Evolutionary conservation across 2,888 invertebrate genomes (phyloP).

Genomic region (Nomada ferruginata): DNA sequence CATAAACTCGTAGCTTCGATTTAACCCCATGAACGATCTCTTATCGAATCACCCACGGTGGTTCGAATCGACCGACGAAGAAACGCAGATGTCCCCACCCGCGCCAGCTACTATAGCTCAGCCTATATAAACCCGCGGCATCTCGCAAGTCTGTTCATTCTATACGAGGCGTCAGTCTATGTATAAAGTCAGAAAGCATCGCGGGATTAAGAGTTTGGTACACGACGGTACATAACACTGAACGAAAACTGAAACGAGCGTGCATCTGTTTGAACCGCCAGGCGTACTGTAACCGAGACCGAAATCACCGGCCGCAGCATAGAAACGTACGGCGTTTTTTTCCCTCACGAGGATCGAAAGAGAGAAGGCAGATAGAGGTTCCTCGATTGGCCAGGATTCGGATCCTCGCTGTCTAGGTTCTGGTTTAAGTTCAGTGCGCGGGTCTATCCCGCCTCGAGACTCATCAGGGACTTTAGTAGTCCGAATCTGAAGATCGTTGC

Average conservation of each 20-base stretch:
- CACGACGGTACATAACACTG: slow-evolving; percentile 2
- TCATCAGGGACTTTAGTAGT: background rate
- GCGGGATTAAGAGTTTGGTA: slow-evolving; percentile 28
- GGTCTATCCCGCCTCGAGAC: slow-evolving; percentile 24
- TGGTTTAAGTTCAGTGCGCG: slow-evolving; percentile 21
- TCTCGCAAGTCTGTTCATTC: slow-evolving; percentile 81
- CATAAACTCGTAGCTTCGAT: background rate
- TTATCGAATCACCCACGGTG: background rate
- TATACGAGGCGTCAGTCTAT: slow-evolving; percentile 80
- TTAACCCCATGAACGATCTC: slow-evolving; percentile 18
- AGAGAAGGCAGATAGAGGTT: background rate
- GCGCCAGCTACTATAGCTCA: slow-evolving; percentile 73
- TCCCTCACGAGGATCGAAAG: background rate
- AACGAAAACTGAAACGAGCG: background rate
- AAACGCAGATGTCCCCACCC: slow-evolving; percentile 41
- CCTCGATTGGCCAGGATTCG: background rate
- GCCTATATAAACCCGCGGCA: slow-evolving; percentile 82
- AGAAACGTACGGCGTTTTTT: too few relatives aligned
- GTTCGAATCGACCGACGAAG: slow-evolving; percentile 23
- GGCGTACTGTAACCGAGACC: too few relatives aligned
- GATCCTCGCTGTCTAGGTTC: background rate
- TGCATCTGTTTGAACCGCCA: slow-evolving; percentile 21
- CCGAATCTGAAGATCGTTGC: slow-evolving; percentile 7
- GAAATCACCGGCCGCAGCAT: too few relatives aligned
- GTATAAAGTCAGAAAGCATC: slow-evolving; percentile 76